Evolutionary conservation across 1,140 invertebrate genomes (phyloP), one percentile per base, ranked within the genome.

Genomic region (Vanessa atalanta): DNA sequence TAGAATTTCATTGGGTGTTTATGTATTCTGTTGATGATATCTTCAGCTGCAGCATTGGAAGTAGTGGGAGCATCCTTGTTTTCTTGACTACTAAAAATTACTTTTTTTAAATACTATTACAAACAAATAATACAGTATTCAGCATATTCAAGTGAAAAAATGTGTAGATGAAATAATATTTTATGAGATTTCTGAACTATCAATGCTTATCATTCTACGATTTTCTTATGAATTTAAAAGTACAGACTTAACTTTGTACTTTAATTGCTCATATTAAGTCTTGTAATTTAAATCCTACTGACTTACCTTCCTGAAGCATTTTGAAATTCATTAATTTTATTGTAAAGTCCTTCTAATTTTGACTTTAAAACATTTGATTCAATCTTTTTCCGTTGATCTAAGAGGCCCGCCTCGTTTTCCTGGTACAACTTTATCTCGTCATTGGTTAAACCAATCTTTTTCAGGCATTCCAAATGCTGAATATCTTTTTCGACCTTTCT

Each of bases 391-490:
- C 79, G 81, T n/a, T 85, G 80, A 63, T 89, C 83, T 15, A 90
- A 70, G 65, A 82, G 73, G 11, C 88, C 89, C 20, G 83, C 81
- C 79, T 90, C 85, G 71, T 91, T 87, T 43, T 91, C 88, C 63
- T 87, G 80, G 65, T 88, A 91, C 13, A 93, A 64, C 76, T 88
- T 88, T n/a, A 93, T 78, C 75, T 91, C 91, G 14, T 91, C 86
- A 60, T 82, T 81, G 14, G 85, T 84, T 14, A 93, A 74, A n/a
- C 87, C 91, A 50, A 87, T 82, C 73, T 87, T 88, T 70, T 89
- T 91, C 55, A 93, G 73, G 79, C 80, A 87, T 76, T 91, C 89
- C 37, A 88, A 77, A 74, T 87, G 78, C n/a, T 88, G 82, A 8
- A 88, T 64, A 63, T 90, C 83, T 70, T 84, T 80, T 75, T 93